These are phyloP conservation scores for Gasterosteus aculeatus DNA, from an alignment of 2,113 vertebrate genomes.

Conservation along the genomic window DNA sequence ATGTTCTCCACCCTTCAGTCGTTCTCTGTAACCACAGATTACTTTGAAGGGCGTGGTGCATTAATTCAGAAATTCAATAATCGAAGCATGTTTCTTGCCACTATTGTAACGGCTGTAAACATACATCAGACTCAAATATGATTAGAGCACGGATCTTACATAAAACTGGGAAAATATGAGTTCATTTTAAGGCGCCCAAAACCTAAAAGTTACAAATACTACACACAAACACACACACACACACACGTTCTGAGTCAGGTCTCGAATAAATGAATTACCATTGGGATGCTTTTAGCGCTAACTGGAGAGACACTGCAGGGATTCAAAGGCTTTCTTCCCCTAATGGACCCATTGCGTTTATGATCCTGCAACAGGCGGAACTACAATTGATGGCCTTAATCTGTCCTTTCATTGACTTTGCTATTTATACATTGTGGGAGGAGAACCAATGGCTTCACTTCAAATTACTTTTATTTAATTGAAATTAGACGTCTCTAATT, in stretches of 20 bases:
- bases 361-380: conserved; percentile 32
- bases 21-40: conserved; percentile 7
- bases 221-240: too few species aligned
- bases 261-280: conserved; percentile 34
- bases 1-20: not conserved
- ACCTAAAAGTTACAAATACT: not conserved
- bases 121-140: not conserved
- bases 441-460: not conserved
- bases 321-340: conserved; percentile 46
- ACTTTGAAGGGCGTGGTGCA: not conserved
- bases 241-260: not conserved
- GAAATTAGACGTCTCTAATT: not conserved
- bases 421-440: conserved; percentile 34
- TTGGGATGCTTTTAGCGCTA: conserved; percentile 26
- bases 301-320: conserved; percentile 30
- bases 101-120: not conserved
- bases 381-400: conserved; percentile 39
- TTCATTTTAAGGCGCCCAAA: not conserved
- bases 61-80: not conserved
- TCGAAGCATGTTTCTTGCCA: not conserved
- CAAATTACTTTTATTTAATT: not conserved
- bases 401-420: conserved; percentile 42
- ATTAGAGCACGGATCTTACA: not conserved
- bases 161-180: not conserved
- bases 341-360: conserved; percentile 62